These are phyloP conservation scores for Hippotragus niger DNA, from an alignment of 2,113 vertebrate species.

Conservation along the genomic window DNA sequence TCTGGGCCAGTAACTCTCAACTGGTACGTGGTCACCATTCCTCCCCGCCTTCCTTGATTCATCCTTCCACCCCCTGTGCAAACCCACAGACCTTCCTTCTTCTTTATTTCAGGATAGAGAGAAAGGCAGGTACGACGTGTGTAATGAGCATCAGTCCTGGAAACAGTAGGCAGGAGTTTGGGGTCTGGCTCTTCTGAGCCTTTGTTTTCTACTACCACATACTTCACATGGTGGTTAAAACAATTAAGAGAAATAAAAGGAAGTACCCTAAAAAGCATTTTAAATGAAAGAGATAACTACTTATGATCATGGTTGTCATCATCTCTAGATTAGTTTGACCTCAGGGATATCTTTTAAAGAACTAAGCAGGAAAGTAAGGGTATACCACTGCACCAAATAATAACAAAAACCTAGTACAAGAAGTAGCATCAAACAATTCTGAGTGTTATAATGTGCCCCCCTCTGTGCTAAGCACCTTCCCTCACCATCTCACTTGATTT, in stretches of 20 bases:
- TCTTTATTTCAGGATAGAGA: not conserved
- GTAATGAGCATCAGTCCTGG: too few species aligned
- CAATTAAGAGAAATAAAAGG: not conserved
- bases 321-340: not conserved
- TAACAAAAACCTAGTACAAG: not conserved
- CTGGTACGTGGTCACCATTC: too few species aligned
- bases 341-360: not conserved
- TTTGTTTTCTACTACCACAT: not conserved
- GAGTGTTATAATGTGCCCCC: not conserved
- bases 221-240: not conserved
- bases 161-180: not conserved
- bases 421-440: not conserved
- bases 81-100: not conserved
- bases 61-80: not conserved
- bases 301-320: not conserved
- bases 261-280: not conserved
- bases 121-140: not conserved
- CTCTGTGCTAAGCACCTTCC: not conserved
- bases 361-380: not conserved
- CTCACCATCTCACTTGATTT: not conserved
- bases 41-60: not conserved
- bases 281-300: not conserved
- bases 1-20: not conserved
- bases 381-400: not conserved
- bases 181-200: not conserved